Conservation (phyloP, 2,797 vertebrate species). For the Fistularia tabacaria region DNA sequence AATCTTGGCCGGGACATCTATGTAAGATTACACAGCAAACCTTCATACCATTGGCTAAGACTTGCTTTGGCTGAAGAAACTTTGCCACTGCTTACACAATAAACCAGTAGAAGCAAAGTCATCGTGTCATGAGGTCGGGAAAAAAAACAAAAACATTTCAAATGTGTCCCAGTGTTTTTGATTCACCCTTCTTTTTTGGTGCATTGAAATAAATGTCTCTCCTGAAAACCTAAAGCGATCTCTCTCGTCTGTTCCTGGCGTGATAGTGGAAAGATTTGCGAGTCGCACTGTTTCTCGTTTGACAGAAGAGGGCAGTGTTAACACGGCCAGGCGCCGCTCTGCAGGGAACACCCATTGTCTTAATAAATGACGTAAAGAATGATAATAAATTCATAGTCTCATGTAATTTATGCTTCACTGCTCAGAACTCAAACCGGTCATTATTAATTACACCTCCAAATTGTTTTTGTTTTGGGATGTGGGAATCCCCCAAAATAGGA, state of each 20-base stretch:
- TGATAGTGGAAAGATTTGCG: not conserved
- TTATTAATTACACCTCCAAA: too few species aligned
- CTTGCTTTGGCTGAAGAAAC: constrained; percentile 31
- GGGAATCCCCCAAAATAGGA: too few species aligned
- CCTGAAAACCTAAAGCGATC: constrained; percentile 32
- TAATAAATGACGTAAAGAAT: too few species aligned
- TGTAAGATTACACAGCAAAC: constrained; percentile 10
- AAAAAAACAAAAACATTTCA: constrained; percentile 28
- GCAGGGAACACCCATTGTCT: too few species aligned
- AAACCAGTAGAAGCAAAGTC: constrained; percentile 37
- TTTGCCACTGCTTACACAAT: constrained; percentile 12
- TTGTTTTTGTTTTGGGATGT: too few species aligned
- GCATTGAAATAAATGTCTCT: constrained; percentile 63
- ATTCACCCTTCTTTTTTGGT: constrained; percentile 34
- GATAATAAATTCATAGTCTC: too few species aligned
- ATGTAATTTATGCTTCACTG: too few species aligned
- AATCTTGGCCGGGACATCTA: constrained; percentile 24
- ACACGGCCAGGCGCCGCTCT: not conserved
- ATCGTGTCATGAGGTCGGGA: constrained; percentile 32
- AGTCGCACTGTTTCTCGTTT: not conserved
- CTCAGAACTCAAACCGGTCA: too few species aligned
- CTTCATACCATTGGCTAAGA: constrained; percentile 39
- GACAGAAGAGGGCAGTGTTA: constrained; percentile 65
- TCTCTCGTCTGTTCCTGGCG: not conserved
- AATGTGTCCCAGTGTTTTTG: constrained; percentile 24